A percentile compares a stretch with the other conserved stretches of the same genome.
phyloP scores from a whole-genome alignment of 2,113 vertebrate species.

The Beaufortia kweichowensis region DNA sequence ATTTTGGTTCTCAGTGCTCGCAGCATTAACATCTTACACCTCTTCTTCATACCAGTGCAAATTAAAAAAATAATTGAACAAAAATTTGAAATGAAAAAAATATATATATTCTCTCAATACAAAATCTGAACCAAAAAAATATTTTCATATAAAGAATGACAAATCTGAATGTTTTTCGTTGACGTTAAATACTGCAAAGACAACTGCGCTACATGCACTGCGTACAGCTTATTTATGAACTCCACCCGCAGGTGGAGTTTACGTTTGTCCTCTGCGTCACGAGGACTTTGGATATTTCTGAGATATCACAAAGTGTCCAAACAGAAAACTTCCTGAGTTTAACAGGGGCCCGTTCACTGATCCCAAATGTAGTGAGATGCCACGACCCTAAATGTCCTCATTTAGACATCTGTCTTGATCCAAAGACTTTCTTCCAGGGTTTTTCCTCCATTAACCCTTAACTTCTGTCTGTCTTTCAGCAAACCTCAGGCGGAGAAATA shows the following conservation, averaged over 20 bases:
- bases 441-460: not conserved
- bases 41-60: slow-evolving; percentile 73
- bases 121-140: not conserved
- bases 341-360: not conserved
- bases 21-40: slow-evolving; percentile 63
- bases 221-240: slow-evolving; percentile 35
- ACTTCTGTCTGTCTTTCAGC: not conserved
- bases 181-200: slow-evolving; percentile 32
- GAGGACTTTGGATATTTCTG: slow-evolving; percentile 24
- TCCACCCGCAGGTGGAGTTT: not conserved
- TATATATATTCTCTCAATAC: slow-evolving; percentile 53
- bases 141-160: slow-evolving; percentile 1
- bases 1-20: slow-evolving; percentile 77
- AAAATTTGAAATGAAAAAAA: slow-evolving; percentile 8
- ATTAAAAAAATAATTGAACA: slow-evolving; percentile 35
- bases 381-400: no score
- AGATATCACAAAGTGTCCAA: slow-evolving; percentile 16
- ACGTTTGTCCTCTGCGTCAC: not conserved
- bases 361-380: not conserved
- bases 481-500: not conserved
- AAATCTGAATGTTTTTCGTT: not conserved
- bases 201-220: slow-evolving; percentile 6
- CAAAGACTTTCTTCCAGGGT: slow-evolving; percentile 3
- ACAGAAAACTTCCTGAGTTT: slow-evolving; percentile 21
- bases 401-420: not conserved